Conservation (phyloP, 2,888 invertebrate genomes). For the Lypha dubia region DNA sequence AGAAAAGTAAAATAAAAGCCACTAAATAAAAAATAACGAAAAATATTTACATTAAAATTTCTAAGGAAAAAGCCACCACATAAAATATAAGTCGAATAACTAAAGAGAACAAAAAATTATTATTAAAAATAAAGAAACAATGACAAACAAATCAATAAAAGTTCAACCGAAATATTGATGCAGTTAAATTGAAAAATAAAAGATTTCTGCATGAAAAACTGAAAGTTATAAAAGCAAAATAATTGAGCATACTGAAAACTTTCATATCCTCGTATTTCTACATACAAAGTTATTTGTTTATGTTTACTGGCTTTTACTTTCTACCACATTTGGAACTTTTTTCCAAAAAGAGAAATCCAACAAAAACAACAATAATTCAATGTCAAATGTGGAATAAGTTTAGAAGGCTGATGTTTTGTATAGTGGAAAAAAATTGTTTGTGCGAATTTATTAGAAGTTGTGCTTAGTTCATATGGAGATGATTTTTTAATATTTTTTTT, state of each 20-base stretch:
- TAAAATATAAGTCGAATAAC: neutral
- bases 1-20: neutral
- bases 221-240: neutral
- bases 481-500: too few relatives aligned
- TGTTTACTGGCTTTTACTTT: too few relatives aligned
- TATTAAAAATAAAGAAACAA: neutral
- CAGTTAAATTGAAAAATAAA: neutral
- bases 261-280: neutral
- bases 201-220: neutral
- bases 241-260: neutral
- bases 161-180: neutral
- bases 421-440: too few relatives aligned
- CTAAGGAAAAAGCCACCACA: neutral
- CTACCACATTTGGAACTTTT: too few relatives aligned
- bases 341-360: too few relatives aligned
- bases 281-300: neutral
- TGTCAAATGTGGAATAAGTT: too few relatives aligned
- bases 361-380: too few relatives aligned
- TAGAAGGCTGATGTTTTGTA: too few relatives aligned
- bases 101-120: neutral
- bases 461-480: too few relatives aligned
- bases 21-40: constrained; percentile 21
- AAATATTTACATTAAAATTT: constrained; percentile 40
- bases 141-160: constrained; percentile 39
- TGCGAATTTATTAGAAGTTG: too few relatives aligned